Percentiles rank a stretch among this genome's conserved stretches.
Conservation (phyloP, 1,140 invertebrate species). For the Hestina assimilis region DNA sequence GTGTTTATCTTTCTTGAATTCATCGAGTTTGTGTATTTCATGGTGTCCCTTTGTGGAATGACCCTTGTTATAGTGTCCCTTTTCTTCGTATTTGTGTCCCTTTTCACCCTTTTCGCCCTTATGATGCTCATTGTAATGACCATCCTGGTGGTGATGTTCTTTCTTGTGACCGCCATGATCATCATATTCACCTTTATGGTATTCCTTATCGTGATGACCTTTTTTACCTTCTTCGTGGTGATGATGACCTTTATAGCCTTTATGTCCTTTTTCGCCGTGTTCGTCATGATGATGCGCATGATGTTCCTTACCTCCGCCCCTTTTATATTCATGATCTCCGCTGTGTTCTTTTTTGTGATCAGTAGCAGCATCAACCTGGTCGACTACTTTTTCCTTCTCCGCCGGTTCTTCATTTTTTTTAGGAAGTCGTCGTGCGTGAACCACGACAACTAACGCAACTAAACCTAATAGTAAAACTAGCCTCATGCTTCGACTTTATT, state of each 20-base stretch:
- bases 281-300: slow-evolving; percentile 71
- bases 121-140: slow-evolving; percentile 86
- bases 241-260: slow-evolving; percentile 83
- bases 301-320: slow-evolving; percentile 77
- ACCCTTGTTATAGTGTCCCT: slow-evolving; percentile 85
- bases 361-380: slow-evolving; percentile 75
- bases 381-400: slow-evolving; percentile 22
- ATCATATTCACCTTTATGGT: slow-evolving; percentile 84
- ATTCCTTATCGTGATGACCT: slow-evolving; percentile 85
- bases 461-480: slow-evolving; percentile 49
- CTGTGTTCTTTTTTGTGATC: slow-evolving; percentile 81
- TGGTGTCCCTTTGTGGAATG: slow-evolving; percentile 89
- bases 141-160: slow-evolving; percentile 84
- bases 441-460: slow-evolving; percentile 38
- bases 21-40: slow-evolving; percentile 86
- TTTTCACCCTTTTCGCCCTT: slow-evolving; percentile 83
- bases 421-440: slow-evolving; percentile 47
- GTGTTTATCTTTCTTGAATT: slow-evolving; percentile 79
- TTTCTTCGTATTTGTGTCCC: slow-evolving; percentile 80
- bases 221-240: slow-evolving; percentile 84
- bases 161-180: slow-evolving; percentile 87
- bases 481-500: slow-evolving; percentile 46
- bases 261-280: slow-evolving; percentile 82
- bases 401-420: slow-evolving; percentile 37
- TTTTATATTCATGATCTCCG: slow-evolving; percentile 79